phyloP scores from a whole-genome alignment of 92 coral and sea anemone genomes.

The Virgularia gustaviana region DNA sequence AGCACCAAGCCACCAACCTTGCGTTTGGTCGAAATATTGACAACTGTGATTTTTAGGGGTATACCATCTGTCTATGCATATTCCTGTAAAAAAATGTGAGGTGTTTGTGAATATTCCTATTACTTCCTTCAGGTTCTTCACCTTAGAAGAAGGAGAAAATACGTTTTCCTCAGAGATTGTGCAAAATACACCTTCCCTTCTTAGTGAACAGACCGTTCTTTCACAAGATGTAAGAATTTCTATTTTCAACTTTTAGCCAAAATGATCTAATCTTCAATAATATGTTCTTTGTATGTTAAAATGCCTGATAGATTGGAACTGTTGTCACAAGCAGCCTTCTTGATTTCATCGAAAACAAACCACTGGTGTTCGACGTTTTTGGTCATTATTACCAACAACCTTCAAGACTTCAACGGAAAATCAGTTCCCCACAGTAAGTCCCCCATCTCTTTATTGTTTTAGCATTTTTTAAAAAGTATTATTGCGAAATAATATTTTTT shows the following conservation, averaged over 20 bases:
- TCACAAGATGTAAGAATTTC: constrained; percentile 33
- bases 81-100: too few species aligned
- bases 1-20: too few species aligned
- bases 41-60: too few species aligned
- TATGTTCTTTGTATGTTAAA: too few species aligned
- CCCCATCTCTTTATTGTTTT: too few species aligned
- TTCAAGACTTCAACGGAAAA: constrained; percentile 16
- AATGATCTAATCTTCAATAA: not conserved
- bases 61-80: too few species aligned
- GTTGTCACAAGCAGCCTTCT: constrained; percentile 70
- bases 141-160: constrained; percentile 26
- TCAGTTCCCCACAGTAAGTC: constrained; percentile 26
- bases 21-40: too few species aligned
- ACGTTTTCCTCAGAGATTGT: constrained; percentile 34
- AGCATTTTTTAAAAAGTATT: too few species aligned
- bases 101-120: too few species aligned
- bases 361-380: constrained; percentile 87
- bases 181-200: constrained; percentile 31
- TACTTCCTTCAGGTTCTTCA: constrained; percentile 4
- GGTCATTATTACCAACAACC: constrained; percentile 90
- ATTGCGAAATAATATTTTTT: too few species aligned
- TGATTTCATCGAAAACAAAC: constrained; percentile 78
- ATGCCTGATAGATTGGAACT: constrained; percentile 67
- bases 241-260: not conserved
- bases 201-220: constrained; percentile 26